Conservation (phyloP, 1,140 invertebrate species). For the Monomorium pharaonis region DNA sequence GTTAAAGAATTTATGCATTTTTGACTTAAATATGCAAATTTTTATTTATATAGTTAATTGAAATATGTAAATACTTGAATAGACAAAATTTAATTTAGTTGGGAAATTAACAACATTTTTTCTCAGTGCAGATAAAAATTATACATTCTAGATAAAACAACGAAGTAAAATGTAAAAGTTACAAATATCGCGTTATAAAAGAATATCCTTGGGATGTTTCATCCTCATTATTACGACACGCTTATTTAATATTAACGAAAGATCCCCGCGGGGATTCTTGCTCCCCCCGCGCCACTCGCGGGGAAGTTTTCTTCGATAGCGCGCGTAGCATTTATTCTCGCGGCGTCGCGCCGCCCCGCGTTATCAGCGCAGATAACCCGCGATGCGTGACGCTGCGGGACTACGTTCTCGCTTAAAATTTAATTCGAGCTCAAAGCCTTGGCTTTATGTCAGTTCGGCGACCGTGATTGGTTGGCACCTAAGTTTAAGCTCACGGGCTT, state of each 20-base stretch:
- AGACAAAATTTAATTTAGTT: no score
- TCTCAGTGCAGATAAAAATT: not conserved
- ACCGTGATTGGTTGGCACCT: conserved; percentile 70
- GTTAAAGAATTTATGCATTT: no score
- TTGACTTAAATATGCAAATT: no score
- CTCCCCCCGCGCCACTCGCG: not conserved
- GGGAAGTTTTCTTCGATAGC: not conserved
- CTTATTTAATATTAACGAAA: not conserved
- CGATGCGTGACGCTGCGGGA: conserved; percentile 49
- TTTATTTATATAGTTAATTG: no score
- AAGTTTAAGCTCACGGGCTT: conserved; percentile 71
- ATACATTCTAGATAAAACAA: not conserved
- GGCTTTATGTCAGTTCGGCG: conserved; percentile 69
- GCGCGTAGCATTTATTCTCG: conserved; percentile 21
- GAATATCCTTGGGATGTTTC: not conserved
- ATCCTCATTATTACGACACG: not conserved
- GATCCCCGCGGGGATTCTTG: not conserved
- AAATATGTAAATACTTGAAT: no score
- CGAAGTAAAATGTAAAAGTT: not conserved
- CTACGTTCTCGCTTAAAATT: conserved; percentile 68
- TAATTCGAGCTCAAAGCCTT: conserved; percentile 69
- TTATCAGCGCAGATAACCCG: conserved; percentile 30
- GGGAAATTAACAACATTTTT: no score
- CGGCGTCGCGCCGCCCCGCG: not conserved
- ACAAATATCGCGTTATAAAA: not conserved